Evolutionary conservation across 2,113 vertebrate species (phyloP).

Genomic region (Tiliqua scincoides): DNA sequence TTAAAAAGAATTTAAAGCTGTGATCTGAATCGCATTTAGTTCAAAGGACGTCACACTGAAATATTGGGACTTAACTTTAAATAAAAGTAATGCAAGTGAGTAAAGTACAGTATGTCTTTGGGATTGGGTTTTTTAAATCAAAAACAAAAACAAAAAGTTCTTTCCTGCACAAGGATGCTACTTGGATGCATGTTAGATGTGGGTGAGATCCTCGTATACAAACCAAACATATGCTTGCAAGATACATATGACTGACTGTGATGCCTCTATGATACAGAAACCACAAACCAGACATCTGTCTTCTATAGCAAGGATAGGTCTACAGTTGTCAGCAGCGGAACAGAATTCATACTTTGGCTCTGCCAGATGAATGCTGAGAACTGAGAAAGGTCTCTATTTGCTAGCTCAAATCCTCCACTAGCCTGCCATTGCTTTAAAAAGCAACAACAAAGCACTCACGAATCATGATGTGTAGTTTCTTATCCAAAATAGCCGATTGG

Average conservation of each 20-base stretch:
- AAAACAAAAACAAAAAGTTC: neutral
- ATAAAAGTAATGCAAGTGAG: neutral
- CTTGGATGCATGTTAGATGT: neutral
- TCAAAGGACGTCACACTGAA: neutral
- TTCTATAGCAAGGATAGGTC: neutral
- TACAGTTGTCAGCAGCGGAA: neutral
- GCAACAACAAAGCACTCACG: neutral
- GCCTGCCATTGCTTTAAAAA: neutral
- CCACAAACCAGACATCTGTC: neutral
- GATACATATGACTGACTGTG: accelerated
- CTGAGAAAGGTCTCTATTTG: accelerated
- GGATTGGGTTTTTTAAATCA: neutral
- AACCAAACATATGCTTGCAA: neutral
- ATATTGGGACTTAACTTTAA: neutral
- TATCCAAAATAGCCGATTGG: neutral
- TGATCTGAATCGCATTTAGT: neutral
- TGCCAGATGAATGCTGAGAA: neutral
- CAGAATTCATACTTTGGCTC: neutral
- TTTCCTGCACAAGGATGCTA: neutral
- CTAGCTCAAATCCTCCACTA: neutral
- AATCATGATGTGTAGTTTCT: neutral
- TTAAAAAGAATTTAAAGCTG: conserved; percentile 11
- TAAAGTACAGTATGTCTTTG: neutral
- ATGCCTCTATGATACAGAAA: neutral
- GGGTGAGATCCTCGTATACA: neutral